Percentiles rank a stretch among this genome's conserved stretches.
Evolutionary conservation across 2,888 invertebrate species (phyloP).

Genomic region (Leptinotarsa rubiginosa): DNA sequence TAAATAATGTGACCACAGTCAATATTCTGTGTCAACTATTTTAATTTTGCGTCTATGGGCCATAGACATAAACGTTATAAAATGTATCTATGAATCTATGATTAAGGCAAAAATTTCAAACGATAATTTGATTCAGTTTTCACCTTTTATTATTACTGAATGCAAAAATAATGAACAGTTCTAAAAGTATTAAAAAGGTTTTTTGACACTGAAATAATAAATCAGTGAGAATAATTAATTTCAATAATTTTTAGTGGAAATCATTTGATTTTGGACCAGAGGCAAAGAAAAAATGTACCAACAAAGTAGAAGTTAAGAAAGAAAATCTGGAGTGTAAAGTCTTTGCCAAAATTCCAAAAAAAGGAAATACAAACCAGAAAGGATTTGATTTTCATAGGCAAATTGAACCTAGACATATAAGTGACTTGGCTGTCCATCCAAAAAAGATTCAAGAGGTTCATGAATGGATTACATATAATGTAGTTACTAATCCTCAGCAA

Average conservation of each 20-base stretch:
- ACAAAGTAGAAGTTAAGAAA: background rate
- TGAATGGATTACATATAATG: slow-evolving; percentile 71
- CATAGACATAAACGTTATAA: no score
- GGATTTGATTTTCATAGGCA: slow-evolving; percentile 71
- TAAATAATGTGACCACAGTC: no score
- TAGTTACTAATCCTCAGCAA: slow-evolving; percentile 41
- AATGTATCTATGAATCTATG: background rate
- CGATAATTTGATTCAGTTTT: background rate
- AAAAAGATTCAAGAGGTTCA: slow-evolving; percentile 82
- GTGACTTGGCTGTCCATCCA: slow-evolving; percentile 79
- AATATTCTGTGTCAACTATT: no score
- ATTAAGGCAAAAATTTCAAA: slow-evolving; percentile 1
- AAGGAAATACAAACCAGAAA: slow-evolving; percentile 22
- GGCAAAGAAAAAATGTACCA: slow-evolving; percentile 35
- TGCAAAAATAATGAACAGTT: background rate
- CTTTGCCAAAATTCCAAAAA: background rate
- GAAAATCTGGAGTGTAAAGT: slow-evolving; percentile 14
- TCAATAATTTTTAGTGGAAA: slow-evolving; percentile 51
- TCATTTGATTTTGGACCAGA: slow-evolving; percentile 56
- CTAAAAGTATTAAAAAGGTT: slow-evolving; percentile 14
- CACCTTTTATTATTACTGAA: background rate
- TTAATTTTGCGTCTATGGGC: no score
- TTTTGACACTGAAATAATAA: background rate
- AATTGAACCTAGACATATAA: slow-evolving; percentile 71
- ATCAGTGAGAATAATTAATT: background rate